Evolutionary conservation across 2,113 vertebrate genomes (phyloP), one percentile per base, ranked within the genome.

Genomic region (Psilopogon haemacephalus): DNA sequence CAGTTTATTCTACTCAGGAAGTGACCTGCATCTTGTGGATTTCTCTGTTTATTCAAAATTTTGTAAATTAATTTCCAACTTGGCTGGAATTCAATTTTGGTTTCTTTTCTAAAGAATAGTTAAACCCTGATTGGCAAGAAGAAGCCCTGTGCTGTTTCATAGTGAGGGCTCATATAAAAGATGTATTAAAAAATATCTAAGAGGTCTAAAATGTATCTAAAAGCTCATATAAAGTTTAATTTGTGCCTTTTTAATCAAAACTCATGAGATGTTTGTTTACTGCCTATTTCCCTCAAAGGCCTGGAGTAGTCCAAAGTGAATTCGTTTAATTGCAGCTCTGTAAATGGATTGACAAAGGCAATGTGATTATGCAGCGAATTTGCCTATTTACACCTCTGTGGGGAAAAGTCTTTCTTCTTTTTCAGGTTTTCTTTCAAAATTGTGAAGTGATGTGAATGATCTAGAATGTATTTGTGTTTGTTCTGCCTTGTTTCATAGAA

Each of bases 221-320:
- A 48, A 23, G 20, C 6, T 48, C 46, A 48, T 18, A 11, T 40
- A 62, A 65, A 63, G 5, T 5, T 12, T 84, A 24, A 70, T 37
- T 55, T 74, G 5, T 44, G 12, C 27, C 24, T 18, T 77, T 62
- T 62, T 56, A 68, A 68, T 32, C 5, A 77, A 50, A 77, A 56
- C 5, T 62, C 32, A 32, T 20, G 9, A 65, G 3, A 6, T 13
- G 1, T 28, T 77, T 0, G 0, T 82, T 48, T 87, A 32, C 26
- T 74, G 3, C 15, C 15, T 74, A 1, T 84, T 78, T 63, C 13
- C 15, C 21, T 79, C 15, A 17, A 68, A 71, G 4, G 35, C 15
- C 6, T 71, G 21, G 7, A 78, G 52, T 2, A 5, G 2, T 23
- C 74, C 8, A 30, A 89, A 82, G 17, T 67, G 38, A 67, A 59